Percentiles rank a stretch among this genome's conserved stretches.
Conservation (phyloP, 2,888 invertebrate species). For the Aphodius granarius region DNA sequence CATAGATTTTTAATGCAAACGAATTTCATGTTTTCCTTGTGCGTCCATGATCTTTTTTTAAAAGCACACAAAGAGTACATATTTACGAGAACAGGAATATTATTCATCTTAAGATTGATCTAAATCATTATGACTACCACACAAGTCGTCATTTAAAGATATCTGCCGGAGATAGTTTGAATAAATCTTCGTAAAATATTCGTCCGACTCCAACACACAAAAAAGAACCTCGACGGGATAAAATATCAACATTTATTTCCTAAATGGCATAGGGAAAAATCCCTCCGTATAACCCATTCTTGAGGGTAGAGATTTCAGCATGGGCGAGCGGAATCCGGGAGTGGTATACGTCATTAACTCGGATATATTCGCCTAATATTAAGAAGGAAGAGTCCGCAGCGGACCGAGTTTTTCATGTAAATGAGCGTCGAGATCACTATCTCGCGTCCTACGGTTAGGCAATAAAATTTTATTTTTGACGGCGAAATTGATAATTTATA, state of each 20-base stretch:
- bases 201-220: neutral
- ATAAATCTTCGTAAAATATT: neutral
- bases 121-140: too few species aligned
- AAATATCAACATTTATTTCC: neutral
- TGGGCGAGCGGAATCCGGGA: neutral
- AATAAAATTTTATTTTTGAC: conserved; percentile 34
- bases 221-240: neutral
- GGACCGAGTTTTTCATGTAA: conserved; percentile 18
- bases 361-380: conserved; percentile 17
- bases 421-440: conserved; percentile 13
- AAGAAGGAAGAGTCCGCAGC: neutral
- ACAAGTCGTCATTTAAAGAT: too few species aligned
- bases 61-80: too few species aligned
- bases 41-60: too few species aligned
- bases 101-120: too few species aligned
- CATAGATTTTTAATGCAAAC: too few species aligned
- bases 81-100: too few species aligned
- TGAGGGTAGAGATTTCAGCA: neutral
- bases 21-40: too few species aligned
- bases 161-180: too few species aligned
- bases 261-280: neutral
- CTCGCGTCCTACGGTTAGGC: conserved; percentile 15
- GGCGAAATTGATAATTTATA: conserved; percentile 45
- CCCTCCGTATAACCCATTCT: neutral
- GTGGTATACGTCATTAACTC: conserved; percentile 19